A percentile compares a stretch with the other conserved stretches of the same genome.
phyloP scores from a whole-genome alignment of 2,888 invertebrate species.

The Melolontha melolontha region DNA sequence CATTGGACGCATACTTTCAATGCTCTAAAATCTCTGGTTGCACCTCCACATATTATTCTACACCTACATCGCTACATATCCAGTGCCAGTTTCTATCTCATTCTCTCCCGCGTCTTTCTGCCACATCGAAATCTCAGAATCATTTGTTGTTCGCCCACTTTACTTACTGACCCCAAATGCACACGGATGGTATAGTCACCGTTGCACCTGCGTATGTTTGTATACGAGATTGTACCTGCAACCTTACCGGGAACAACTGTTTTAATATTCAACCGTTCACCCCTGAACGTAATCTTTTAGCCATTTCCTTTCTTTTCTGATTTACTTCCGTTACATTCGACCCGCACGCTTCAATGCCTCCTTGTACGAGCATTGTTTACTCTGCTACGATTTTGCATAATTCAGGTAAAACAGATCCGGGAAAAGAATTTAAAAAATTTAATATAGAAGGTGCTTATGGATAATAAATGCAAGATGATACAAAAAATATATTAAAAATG shows the following conservation, averaged over 20 bases:
- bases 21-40: conserved; percentile 20
- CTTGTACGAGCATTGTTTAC: conserved; percentile 16
- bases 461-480: no score
- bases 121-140: conserved; percentile 30
- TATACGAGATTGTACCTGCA: background rate
- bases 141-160: conserved; percentile 37
- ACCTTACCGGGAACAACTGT: conserved; percentile 1
- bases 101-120: background rate
- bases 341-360: conserved; percentile 11
- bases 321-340: conserved; percentile 26
- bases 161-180: conserved; percentile 37
- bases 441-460: no score
- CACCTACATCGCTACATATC: conserved; percentile 19
- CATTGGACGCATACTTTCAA: conserved; percentile 14
- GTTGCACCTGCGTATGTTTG: conserved; percentile 27
- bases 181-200: conserved; percentile 24
- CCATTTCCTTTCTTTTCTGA: conserved; percentile 26
- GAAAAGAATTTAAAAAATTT: no score
- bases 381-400: background rate
- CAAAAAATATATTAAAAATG: background rate
- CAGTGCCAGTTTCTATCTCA: no score
- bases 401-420: background rate
- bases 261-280: conserved; percentile 28
- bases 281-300: conserved; percentile 26
- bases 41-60: conserved; percentile 12